phyloP scores from a whole-genome alignment of 2,888 invertebrate genomes.

The Drosophila aldrichi region DNA sequence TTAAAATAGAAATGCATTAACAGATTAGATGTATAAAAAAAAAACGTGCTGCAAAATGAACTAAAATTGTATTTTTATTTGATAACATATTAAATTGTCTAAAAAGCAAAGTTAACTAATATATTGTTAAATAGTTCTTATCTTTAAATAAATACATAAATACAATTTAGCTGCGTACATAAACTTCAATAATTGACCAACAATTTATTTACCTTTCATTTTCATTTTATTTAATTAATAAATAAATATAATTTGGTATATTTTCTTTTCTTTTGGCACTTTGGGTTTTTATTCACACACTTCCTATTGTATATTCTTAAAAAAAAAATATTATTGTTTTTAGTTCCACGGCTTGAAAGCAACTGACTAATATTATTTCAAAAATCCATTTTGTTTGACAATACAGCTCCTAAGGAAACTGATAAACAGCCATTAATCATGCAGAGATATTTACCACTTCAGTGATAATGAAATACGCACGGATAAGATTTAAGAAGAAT shows the following conservation, averaged over 20 bases:
- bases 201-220: constrained; percentile 16
- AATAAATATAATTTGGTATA: not conserved
- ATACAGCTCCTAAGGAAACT: not conserved
- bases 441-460: not conserved
- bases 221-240: not conserved
- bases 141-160: not conserved
- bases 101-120: no score
- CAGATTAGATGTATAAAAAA: not conserved
- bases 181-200: not conserved
- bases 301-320: not conserved
- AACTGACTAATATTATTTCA: not conserved
- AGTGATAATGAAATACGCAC: constrained; percentile 15
- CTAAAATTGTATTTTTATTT: not conserved
- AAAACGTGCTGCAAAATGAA: not conserved
- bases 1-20: constrained; percentile 31
- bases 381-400: not conserved
- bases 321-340: not conserved
- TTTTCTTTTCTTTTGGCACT: not conserved
- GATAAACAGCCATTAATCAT: constrained; percentile 14
- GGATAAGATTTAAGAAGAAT: constrained; percentile 20
- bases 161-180: not conserved
- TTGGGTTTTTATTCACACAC: not conserved
- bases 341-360: not conserved
- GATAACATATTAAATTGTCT: not conserved
- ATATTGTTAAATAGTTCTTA: no score